Base-by-base conservation (phyloP, 2,797 vertebrate species). In the Pseudochromis fuscus region DNA sequence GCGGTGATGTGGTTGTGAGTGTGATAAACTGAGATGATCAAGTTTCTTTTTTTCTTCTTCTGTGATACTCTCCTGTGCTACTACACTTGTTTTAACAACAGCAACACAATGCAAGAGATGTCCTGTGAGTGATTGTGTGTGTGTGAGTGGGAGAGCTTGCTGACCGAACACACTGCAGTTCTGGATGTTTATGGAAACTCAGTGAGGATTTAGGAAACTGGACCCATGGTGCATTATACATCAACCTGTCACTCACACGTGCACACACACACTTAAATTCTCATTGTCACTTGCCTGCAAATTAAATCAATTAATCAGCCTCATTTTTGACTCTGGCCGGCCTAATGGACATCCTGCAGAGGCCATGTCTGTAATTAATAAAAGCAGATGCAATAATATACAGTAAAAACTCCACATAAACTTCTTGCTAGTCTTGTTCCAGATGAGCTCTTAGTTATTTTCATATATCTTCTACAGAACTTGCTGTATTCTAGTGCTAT, bases 131-230 rank as follows among this genome's bases (percentile, higher is more conserved):
- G 38, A 63, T 30, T 53, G 25, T 44, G 46, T 58, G 44, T 37
- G 69, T 56, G 40, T 30, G 42, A 45, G 58, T 49, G 63, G 38
- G 19, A 56, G 50, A 59, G 62, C n/a, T 19, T 30, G 51, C 48
- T 74, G 80, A 81, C 42, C 63, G 45, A 35, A 79, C 57, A 64
- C 51, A 77, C 71, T 76, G 67, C n/a, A 18, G 67, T 28, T 33
- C 67, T 83, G 59, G 62, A 80, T 90, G 89, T 89, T 90, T 90
- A 87, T 90, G 88, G 89, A 92, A 92, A 91, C 85, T 89, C 49
- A 58, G 69, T 51, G 67, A 77, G 84, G 76, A 86, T 70, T 87
- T 62, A 31, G 67, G 88, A 88, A 88, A 92, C 86, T 84, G 61
- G 80, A 91, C 57, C 81, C 79, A 25, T 35, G 48, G 67, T 89